Base-by-base conservation (phyloP, 2,797 vertebrate genomes). In the Pseudopleuronectes americanus region DNA sequence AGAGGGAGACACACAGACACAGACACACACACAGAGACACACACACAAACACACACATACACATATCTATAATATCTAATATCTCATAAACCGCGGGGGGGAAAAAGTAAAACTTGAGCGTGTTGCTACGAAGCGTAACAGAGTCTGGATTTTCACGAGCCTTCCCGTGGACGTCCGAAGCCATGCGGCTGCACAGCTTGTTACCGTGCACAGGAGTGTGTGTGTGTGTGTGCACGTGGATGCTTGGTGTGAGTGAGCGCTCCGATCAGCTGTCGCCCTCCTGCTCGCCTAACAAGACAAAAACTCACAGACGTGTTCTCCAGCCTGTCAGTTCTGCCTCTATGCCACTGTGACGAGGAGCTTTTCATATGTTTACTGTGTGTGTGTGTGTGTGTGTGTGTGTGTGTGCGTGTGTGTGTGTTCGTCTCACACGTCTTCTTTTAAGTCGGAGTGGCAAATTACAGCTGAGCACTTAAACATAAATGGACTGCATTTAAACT, bases 311-410 rank as follows among this genome's bases (percentile, higher is more conserved):
- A 78, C 16, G 8, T 28, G 57, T 57, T 76, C 58, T 49, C 57
- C 51, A 57, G 54, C 33, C 75, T 81, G 76, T 85, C 84, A 73
- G 83, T 84, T 83, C 68, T 84, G 82, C 74, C 55, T 81, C 68
- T 24, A 0, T 57, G 64, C 57, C 48, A 54, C 54, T 76, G 59
- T 79, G 76, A 81, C 60, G 68, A 51, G 68, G 6, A 48, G 26
- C 22, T 31, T 69, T 67, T 74, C 28, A 81, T 73, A 41, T 59
- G 43, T 57, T 13, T 9, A 13, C 23, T 57, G 33, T 23, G n/a
- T 58, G 51, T 47, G 24, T 55, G 43, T 57, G 57, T 55, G 55
- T 38, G 26, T 38, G 54, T 33, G 49, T 38, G 31, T 55, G 48
- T 57, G 64, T 62, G 55, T 41, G 28, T 33, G n/a, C 22, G 6